Conservation (phyloP, 30 jellyfish, hydroid and myxozoan species). For the Aurelia sp. region DNA sequence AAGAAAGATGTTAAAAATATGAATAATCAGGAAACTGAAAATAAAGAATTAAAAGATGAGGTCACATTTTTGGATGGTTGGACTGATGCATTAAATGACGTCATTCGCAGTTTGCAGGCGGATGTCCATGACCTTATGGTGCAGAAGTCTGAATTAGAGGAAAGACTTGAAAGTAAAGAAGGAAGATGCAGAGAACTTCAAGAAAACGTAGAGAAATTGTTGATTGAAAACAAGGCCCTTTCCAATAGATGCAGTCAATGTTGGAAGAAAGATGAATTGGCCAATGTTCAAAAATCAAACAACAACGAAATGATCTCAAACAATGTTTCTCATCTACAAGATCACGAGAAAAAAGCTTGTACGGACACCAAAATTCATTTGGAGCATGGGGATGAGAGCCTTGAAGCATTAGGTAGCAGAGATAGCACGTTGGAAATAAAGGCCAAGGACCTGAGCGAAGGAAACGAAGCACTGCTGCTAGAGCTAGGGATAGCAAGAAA, state of each 20-base stretch:
- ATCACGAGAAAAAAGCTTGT: background rate
- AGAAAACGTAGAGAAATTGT: background rate
- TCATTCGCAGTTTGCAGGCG: conserved; percentile 2
- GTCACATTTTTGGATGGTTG: conserved; percentile 21
- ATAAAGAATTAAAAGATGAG: conserved; percentile 13
- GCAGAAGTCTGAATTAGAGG: conserved; percentile 3
- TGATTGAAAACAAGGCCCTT: background rate
- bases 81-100: conserved; percentile 37
- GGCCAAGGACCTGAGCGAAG: conserved; percentile 12
- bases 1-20: background rate
- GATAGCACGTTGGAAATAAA: conserved; percentile 4
- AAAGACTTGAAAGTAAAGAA: background rate
- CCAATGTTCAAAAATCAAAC: background rate
- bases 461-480: too few species aligned
- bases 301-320: background rate
- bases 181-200: background rate
- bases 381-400: background rate
- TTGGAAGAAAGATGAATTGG: background rate
- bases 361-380: background rate
- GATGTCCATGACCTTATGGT: background rate
- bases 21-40: background rate
- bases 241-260: background rate
- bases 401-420: background rate
- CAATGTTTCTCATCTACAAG: conserved; percentile 8
- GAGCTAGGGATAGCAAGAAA: too few species aligned